phyloP scores from a whole-genome alignment of 2,797 vertebrate species.

The Phataginus tetradactyla region DNA sequence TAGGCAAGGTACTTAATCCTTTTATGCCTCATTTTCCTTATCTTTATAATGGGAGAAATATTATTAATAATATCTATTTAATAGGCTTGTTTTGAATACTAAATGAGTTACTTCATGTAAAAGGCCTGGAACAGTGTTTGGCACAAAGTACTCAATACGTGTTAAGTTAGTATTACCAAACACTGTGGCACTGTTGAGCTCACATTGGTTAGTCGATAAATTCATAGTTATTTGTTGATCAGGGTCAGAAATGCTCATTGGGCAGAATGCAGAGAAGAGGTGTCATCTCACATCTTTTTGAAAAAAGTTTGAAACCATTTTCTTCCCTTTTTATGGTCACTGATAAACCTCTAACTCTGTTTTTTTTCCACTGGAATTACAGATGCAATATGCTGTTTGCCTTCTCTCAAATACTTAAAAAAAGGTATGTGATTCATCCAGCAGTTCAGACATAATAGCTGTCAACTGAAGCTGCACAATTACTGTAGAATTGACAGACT shows the following conservation, averaged over 20 bases:
- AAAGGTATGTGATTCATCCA: background rate
- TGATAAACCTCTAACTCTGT: background rate
- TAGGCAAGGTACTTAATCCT: background rate
- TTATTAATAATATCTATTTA: background rate
- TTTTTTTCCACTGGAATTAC: background rate
- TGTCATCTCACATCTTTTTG: background rate
- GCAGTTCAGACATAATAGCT: background rate
- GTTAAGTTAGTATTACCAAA: background rate
- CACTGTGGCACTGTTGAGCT: background rate
- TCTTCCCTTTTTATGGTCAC: background rate
- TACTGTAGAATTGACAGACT: background rate
- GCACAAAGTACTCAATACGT: background rate
- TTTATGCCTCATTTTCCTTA: background rate
- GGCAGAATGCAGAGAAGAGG: background rate
- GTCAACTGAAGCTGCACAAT: background rate
- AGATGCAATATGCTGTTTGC: background rate
- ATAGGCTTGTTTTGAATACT: background rate
- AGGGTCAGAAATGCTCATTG: background rate
- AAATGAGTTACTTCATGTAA: background rate
- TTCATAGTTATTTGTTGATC: background rate
- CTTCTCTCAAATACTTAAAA: background rate
- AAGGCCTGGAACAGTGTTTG: background rate
- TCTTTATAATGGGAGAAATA: background rate
- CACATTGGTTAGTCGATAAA: background rate
- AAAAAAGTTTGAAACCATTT: constrained; percentile 26